These are phyloP conservation scores for Rallus crepitans DNA, from an alignment of 2,797 vertebrate species.

Conservation along the genomic window DNA sequence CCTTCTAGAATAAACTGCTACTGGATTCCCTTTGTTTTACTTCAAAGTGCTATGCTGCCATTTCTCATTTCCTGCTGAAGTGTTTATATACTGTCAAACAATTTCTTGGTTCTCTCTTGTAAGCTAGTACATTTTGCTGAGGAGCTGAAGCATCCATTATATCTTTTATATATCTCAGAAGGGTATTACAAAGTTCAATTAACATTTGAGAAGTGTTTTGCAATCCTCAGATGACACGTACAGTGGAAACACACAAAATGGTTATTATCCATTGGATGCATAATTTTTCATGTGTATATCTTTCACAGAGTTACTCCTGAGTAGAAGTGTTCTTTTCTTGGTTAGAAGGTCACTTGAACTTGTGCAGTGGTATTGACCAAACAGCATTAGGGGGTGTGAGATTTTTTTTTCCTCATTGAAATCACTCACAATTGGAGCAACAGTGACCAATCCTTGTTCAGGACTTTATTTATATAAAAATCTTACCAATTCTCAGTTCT, in stretches of 20 bases:
- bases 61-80: conserved; percentile 30
- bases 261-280: conserved; percentile 2
- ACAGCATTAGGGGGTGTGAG: neutral
- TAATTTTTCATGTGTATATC: neutral
- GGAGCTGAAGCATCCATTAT: conserved; percentile 17
- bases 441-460: neutral
- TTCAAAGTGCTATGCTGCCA: conserved; percentile 1
- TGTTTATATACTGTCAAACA: conserved; percentile 36
- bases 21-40: conserved; percentile 28
- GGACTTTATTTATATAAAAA: neutral
- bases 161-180: conserved; percentile 52
- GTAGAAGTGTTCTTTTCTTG: neutral
- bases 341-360: conserved; percentile 15
- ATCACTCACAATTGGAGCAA: fast-evolving
- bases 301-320: neutral
- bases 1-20: conserved; percentile 16
- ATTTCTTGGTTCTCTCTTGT: conserved; percentile 34
- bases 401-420: neutral
- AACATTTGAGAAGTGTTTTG: conserved; percentile 57
- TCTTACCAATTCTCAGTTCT: neutral
- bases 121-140: conserved; percentile 12
- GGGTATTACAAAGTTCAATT: conserved; percentile 32
- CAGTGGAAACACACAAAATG: conserved; percentile 14
- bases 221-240: conserved; percentile 6
- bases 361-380: neutral